These are phyloP conservation scores for Stegodyphus mimosarum DNA, from an alignment of 1,140 invertebrate genomes.

Conservation along the genomic window DNA sequence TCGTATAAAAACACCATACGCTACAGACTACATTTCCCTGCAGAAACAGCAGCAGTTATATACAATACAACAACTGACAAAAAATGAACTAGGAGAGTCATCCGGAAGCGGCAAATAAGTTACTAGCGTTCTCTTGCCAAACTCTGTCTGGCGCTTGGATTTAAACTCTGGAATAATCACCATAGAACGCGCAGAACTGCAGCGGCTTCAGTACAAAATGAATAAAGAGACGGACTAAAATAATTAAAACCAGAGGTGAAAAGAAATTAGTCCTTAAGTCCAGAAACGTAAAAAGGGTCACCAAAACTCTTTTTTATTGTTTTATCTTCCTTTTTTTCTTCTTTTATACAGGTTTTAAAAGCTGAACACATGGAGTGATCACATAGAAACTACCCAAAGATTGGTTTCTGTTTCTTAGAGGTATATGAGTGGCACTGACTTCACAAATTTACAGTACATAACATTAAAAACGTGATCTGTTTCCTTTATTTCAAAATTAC, in stretches of 20 bases:
- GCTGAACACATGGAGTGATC: constrained; percentile 23
- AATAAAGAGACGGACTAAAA: background rate
- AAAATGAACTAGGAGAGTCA: constrained; percentile 55
- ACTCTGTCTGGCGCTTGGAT: constrained; percentile 53
- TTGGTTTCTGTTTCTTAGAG: constrained; percentile 25
- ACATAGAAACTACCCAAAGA: constrained; percentile 23
- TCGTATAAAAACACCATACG: constrained; percentile 58
- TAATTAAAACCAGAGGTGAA: background rate
- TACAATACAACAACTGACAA: constrained; percentile 60
- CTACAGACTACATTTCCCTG: constrained; percentile 60
- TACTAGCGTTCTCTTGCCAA: constrained; percentile 59
- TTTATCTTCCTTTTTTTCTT: constrained; percentile 13
- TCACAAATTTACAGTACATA: constrained; percentile 47
- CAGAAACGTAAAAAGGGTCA: background rate
- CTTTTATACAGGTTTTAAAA: constrained; percentile 34
- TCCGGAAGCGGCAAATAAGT: constrained; percentile 58
- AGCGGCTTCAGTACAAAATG: constrained; percentile 37
- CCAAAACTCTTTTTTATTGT: too few species aligned
- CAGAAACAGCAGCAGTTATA: constrained; percentile 57
- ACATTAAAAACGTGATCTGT: constrained; percentile 42
- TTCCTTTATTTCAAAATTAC: constrained; percentile 49
- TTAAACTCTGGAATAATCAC: constrained; percentile 56
- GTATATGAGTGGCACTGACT: constrained; percentile 26
- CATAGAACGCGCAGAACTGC: constrained; percentile 59
- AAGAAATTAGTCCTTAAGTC: background rate